Conservation (phyloP, 2,888 invertebrate species). For the Drosophila prolongata region DNA sequence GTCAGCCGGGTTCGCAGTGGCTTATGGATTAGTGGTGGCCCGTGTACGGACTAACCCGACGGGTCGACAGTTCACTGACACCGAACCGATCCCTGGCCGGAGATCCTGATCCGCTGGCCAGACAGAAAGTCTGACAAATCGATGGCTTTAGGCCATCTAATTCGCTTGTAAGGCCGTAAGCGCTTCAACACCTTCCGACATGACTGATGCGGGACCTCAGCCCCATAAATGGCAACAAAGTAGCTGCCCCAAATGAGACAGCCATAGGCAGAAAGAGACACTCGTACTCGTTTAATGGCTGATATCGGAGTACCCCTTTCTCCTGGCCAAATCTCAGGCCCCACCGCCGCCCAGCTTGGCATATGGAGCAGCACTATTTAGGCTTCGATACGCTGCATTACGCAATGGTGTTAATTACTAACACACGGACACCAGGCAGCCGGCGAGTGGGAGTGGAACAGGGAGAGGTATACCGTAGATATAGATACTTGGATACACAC, state of each 20-base stretch:
- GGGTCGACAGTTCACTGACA: constrained; percentile 63
- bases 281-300: constrained; percentile 60
- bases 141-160: constrained; percentile 44
- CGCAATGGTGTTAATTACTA: constrained; percentile 84
- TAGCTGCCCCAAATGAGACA: constrained; percentile 24
- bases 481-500: constrained; percentile 25
- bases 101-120: constrained; percentile 38
- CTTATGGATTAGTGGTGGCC: constrained; percentile 64
- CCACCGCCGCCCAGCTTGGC: constrained; percentile 47
- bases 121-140: constrained; percentile 38
- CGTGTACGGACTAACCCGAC: not conserved
- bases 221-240: constrained; percentile 50
- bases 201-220: constrained; percentile 18
- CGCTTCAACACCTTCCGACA: constrained; percentile 51
- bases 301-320: constrained; percentile 48
- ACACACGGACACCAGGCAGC: constrained; percentile 49
- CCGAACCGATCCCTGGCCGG: constrained; percentile 3
- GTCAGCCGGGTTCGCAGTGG: constrained; percentile 48
- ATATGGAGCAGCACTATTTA: constrained; percentile 81
- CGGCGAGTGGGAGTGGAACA: constrained; percentile 11
- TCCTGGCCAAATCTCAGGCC: constrained; percentile 26
- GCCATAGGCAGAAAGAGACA: constrained; percentile 7
- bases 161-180: constrained; percentile 56
- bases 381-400: constrained; percentile 84
- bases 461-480: constrained; percentile 16